phyloP scores from a whole-genome alignment of 92 coral and sea anemone genomes.

The Galaxea fascicularis region DNA sequence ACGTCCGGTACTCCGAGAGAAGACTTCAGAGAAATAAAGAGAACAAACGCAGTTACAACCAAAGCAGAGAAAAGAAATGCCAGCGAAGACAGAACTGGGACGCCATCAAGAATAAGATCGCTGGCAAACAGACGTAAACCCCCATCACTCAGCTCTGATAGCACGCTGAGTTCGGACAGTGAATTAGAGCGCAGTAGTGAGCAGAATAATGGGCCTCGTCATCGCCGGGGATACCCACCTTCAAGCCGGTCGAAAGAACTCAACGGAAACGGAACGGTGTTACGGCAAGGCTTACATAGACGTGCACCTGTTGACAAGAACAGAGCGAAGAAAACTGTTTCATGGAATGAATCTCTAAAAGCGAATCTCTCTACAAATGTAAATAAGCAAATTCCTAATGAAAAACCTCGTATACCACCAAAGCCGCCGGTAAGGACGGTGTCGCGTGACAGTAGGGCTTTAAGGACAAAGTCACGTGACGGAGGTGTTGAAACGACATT shows the following conservation, averaged over 20 bases:
- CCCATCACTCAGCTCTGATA: slow-evolving; percentile 56
- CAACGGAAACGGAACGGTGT: background rate
- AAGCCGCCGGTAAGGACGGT: slow-evolving; percentile 63
- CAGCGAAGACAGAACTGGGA: slow-evolving; percentile 5
- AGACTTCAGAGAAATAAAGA: background rate
- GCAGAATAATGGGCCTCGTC: slow-evolving; percentile 34
- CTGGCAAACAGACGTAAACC: slow-evolving; percentile 42
- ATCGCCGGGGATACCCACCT: slow-evolving; percentile 9
- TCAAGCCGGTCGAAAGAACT: slow-evolving; percentile 33
- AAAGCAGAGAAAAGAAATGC: background rate
- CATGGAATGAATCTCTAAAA: slow-evolving; percentile 54
- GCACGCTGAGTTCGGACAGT: slow-evolving; percentile 68
- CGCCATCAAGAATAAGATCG: slow-evolving; percentile 7
- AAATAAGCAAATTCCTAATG: slow-evolving; percentile 28
- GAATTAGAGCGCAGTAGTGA: slow-evolving; percentile 41
- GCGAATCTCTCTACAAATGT: background rate
- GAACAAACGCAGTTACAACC: background rate
- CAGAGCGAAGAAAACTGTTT: slow-evolving; percentile 35
- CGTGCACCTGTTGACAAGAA: background rate
- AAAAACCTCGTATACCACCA: slow-evolving; percentile 50
- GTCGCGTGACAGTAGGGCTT: slow-evolving; percentile 14
- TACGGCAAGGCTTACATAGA: background rate
- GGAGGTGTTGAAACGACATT: background rate
- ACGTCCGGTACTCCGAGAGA: slow-evolving; percentile 31
- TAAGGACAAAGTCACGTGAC: slow-evolving; percentile 1